Conservation (phyloP, 2,888 invertebrate species). For the Yponomeuta plumbellus region DNA sequence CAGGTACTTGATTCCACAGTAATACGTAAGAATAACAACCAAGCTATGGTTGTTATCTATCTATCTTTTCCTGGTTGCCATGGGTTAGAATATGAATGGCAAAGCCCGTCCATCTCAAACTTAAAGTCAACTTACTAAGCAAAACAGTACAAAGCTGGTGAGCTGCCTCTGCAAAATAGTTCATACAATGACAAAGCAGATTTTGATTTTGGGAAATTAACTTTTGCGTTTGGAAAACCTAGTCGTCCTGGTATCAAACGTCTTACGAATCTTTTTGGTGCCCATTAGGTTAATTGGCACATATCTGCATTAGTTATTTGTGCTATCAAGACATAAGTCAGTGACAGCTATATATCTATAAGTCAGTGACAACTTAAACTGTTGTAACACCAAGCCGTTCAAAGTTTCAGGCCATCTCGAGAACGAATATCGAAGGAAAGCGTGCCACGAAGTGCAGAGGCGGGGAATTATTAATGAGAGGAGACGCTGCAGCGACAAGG, state of each 20-base stretch:
- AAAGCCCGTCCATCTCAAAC: not conserved
- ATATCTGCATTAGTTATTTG: no score
- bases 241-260: no score
- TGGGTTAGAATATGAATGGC: not conserved
- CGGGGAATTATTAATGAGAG: conserved; percentile 3
- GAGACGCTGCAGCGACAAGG: not conserved
- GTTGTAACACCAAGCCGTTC: not conserved
- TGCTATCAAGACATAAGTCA: no score
- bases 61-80: not conserved
- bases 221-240: no score
- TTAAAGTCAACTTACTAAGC: not conserved
- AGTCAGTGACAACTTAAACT: not conserved
- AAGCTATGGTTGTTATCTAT: no score
- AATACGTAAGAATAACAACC: no score
- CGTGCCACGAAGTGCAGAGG: not conserved
- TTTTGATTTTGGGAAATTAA: no score
- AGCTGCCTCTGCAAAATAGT: not conserved
- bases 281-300: no score
- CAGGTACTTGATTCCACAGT: no score
- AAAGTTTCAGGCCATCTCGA: not conserved
- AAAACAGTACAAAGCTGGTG: not conserved
- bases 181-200: no score
- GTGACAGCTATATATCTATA: no score
- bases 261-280: no score
- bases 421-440: conserved; percentile 10